A percentile compares a stretch with the other conserved stretches of the same genome.
phyloP scores from a whole-genome alignment of 2,113 vertebrate species.

The Sapajus apella region DNA sequence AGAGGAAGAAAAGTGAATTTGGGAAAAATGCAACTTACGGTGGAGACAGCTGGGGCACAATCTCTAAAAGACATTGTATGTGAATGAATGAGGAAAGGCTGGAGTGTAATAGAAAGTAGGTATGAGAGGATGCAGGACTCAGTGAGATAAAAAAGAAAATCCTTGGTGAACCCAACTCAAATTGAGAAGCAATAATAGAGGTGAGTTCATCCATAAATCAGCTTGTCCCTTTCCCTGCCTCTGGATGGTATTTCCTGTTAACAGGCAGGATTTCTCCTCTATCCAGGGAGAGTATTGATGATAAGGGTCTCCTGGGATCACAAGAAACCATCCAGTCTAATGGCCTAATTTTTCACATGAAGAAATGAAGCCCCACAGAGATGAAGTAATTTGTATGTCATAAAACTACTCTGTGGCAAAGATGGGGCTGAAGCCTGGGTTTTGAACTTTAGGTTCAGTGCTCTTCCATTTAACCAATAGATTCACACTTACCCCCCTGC shows the following conservation, averaged over 20 bases:
- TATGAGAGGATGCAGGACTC: not conserved
- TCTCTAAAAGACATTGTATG: not conserved
- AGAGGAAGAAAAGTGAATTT: conserved; percentile 1
- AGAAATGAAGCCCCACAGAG: not conserved
- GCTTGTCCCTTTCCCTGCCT: not conserved
- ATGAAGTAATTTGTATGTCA: not conserved
- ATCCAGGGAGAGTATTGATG: not conserved
- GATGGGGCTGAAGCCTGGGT: not conserved
- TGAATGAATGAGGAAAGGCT: not conserved
- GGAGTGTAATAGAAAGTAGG: not conserved
- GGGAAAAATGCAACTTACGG: not conserved
- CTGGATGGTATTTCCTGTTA: not conserved
- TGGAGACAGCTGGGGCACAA: not conserved
- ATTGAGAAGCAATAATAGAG: not conserved
- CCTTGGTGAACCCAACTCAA: not conserved
- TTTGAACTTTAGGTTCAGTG: not conserved
- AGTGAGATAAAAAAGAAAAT: not conserved
- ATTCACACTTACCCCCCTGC: too few species aligned
- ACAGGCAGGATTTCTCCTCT: not conserved
- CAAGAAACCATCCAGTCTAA: not conserved
- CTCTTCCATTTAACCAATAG: not conserved
- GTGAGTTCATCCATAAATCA: not conserved
- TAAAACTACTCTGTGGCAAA: not conserved
- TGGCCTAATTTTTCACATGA: not conserved
- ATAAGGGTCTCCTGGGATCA: not conserved